Evolutionary conservation across 2,888 invertebrate species (phyloP).

Genomic region (Cheilosia vernalis): DNA sequence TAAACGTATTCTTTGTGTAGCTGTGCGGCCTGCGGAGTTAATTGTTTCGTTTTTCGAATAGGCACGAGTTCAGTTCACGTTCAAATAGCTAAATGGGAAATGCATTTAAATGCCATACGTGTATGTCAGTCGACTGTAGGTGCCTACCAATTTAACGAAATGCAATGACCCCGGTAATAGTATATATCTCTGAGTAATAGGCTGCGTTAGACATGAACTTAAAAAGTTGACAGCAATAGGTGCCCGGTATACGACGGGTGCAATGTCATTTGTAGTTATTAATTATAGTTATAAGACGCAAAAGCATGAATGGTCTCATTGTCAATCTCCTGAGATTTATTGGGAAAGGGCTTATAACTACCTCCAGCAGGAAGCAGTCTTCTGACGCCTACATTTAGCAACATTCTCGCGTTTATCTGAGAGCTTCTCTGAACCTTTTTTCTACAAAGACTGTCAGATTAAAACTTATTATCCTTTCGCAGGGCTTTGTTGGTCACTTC

Average conservation of each 20-base stretch:
- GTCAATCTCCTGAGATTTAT: too few species aligned
- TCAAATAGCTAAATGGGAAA: conserved; percentile 15
- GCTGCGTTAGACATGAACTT: background rate
- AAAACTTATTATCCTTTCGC: too few species aligned
- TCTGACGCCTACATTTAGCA: too few species aligned
- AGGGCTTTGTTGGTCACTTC: too few species aligned
- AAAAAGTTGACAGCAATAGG: background rate
- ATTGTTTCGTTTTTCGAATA: conserved; percentile 25
- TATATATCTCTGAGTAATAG: background rate
- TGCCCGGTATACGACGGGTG: background rate
- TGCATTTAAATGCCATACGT: background rate
- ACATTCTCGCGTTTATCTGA: too few species aligned
- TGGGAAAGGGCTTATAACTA: too few species aligned
- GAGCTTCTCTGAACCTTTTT: too few species aligned
- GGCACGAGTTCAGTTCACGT: conserved; percentile 37
- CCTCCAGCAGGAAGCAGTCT: too few species aligned
- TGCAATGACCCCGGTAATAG: conserved; percentile 24
- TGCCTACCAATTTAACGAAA: background rate
- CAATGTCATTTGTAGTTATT: too few species aligned
- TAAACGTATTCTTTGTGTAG: conserved; percentile 14
- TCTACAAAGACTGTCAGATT: too few species aligned
- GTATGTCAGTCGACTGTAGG: background rate
- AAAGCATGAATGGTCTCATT: too few species aligned
- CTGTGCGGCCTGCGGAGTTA: conserved; percentile 5
- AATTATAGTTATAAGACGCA: too few species aligned